Percentiles rank a stretch among this genome's conserved stretches.
Conservation (phyloP, 2,888 invertebrate genomes). For the Tryphoninae sp. region DNA sequence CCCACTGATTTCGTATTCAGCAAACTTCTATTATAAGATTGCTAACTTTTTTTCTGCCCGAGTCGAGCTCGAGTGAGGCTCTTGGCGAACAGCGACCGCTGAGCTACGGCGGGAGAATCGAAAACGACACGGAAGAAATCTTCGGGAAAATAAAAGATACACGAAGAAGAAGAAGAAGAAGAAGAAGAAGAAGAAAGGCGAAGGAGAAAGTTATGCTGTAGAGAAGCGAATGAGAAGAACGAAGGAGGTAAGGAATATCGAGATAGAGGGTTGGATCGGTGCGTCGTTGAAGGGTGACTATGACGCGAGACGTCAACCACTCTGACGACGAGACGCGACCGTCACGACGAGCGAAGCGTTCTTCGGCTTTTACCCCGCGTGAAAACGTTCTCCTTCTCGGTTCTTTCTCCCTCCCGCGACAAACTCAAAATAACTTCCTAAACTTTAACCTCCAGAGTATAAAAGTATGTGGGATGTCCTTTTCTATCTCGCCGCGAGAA, state of each 20-base stretch:
- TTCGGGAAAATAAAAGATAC: conserved; percentile 30
- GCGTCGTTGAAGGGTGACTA: conserved; percentile 71
- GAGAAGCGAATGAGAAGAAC: conserved; percentile 47
- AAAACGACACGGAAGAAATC: conserved; percentile 43
- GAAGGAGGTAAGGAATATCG: conserved; percentile 60
- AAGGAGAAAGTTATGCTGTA: conserved; percentile 47
- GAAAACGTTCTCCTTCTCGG: background rate
- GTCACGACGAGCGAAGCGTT: conserved; percentile 25
- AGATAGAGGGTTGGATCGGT: conserved; percentile 60
- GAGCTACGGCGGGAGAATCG: conserved; percentile 61
- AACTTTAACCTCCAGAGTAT: conserved; percentile 77
- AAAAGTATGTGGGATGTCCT: conserved; percentile 73
- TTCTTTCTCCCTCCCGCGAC: conserved; percentile 47
- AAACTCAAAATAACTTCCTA: conserved; percentile 79
- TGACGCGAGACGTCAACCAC: conserved; percentile 74
- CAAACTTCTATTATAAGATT: conserved; percentile 77
- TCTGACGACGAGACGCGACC: conserved; percentile 68
- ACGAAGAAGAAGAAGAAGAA: conserved; percentile 40
- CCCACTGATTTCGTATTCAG: conserved; percentile 76
- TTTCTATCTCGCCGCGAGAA: conserved; percentile 76
- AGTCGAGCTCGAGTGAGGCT: conserved; percentile 50
- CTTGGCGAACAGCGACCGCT: conserved; percentile 40
- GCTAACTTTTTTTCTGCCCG: conserved; percentile 70
- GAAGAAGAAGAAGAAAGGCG: conserved; percentile 45
- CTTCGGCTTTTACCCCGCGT: conserved; percentile 16